Evolutionary conservation across 2,797 vertebrate species (phyloP), one percentile per base, ranked within the genome.

Genomic region (Argyrosomus regius): DNA sequence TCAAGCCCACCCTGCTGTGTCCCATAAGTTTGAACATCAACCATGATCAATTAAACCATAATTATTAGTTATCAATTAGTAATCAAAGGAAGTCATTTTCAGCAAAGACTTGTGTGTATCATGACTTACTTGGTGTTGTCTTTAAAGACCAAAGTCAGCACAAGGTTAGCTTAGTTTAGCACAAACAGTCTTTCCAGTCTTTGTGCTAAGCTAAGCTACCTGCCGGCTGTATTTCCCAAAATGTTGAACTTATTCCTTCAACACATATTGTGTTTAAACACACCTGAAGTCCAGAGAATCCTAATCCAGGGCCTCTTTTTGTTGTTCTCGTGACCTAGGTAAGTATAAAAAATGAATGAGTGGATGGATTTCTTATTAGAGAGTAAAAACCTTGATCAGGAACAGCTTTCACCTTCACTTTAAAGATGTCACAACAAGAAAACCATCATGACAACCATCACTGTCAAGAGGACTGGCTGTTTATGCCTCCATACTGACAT

Each of bases 401-500:
- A 60, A 14, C 6, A 12, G 49, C 35, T 70, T 64, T 31, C 28
- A 43, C 1, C 22, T 72, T 76, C n/a, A 24, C 17, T 58, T 62
- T 14, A 39, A 62, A 73, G 41, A 59, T 50, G 58, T 73, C 48
- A 45, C 57, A 63, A 20, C 67, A 58, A 61, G 22, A 12, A 41
- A 22, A 16, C 18, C 46, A 41, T 3, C 2, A 9, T 14, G 3
- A 18, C 24, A 24, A 31, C 26, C 45, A 59, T 65, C 24, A 62
- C 10, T 12, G 12, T 3, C 12, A 67, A 58, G 3, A 20, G 17
- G 16, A 53, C 9, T 13, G 7, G 17, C 17, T 52, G 77, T 48
- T 53, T 45, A 20, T 20, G 57, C 22, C 49, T 53, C 72, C 24
- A 20, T n/a, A 24, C 22, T 72, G 66, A 69, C 70, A 72, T 26